These are phyloP conservation scores for Myathropa florea DNA, from an alignment of 2,888 invertebrate species.

Conservation along the genomic window DNA sequence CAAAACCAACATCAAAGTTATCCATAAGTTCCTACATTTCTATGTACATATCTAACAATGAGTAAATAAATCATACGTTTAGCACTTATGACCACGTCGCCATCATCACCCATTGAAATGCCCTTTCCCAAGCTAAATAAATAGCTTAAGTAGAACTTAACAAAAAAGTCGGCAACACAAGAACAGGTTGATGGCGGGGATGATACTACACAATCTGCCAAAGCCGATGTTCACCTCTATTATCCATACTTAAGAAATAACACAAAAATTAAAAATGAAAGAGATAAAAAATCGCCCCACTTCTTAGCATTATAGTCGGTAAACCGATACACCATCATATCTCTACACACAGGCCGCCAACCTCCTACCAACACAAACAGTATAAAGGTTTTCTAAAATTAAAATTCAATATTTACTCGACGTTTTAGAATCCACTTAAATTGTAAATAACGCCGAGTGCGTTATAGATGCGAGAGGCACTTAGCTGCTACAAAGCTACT, in stretches of 20 bases:
- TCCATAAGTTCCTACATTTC: not conserved
- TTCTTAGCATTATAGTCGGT: slow-evolving; percentile 32
- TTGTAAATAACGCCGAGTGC: slow-evolving; percentile 71
- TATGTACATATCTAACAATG: slow-evolving; percentile 21
- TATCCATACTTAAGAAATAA: slow-evolving; percentile 62
- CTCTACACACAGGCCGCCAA: slow-evolving; percentile 2
- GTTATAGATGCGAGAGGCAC: slow-evolving; percentile 67
- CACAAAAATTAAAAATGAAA: slow-evolving; percentile 47
- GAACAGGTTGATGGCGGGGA: slow-evolving; percentile 43
- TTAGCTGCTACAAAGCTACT: slow-evolving; percentile 65
- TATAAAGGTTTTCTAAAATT: slow-evolving; percentile 63
- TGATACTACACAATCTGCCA: slow-evolving; percentile 58
- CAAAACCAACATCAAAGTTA: slow-evolving; percentile 10
- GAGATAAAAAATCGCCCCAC: slow-evolving; percentile 26
- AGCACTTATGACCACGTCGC: slow-evolving; percentile 50
- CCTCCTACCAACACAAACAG: slow-evolving; percentile 14
- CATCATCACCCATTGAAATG: slow-evolving; percentile 47
- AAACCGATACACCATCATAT: slow-evolving; percentile 27
- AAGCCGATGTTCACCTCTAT: slow-evolving; percentile 50
- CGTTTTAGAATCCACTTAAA: slow-evolving; percentile 73
- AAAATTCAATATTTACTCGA: slow-evolving; percentile 72
- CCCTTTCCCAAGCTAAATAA: slow-evolving; percentile 58
- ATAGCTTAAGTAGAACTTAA: slow-evolving; percentile 60
- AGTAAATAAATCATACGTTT: slow-evolving; percentile 43
- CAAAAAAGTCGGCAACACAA: slow-evolving; percentile 42